Base-by-base conservation (phyloP, 1,140 invertebrate species). In the Stratiolaelaps scimitus region DNA sequence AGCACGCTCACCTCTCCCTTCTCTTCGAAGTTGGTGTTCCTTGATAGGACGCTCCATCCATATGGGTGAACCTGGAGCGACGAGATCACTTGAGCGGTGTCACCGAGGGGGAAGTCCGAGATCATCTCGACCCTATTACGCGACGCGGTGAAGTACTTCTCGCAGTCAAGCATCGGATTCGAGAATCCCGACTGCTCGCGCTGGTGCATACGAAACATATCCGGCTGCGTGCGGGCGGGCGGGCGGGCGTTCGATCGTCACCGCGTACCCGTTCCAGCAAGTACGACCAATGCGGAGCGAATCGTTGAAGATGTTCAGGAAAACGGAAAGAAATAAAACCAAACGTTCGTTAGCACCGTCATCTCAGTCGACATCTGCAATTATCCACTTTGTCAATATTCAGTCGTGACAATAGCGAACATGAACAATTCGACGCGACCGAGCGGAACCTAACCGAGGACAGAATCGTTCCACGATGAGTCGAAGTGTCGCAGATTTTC, bases 21-120 rank as follows among this genome's bases (percentile, higher is more conserved):
- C 73, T 92, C 88, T 72, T 88, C 84, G 68, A 82, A 82, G 70
- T 85, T 89, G 23, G 90, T 85, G 76, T 92, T 93, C 67, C 90
- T 80, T 34, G 88, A 89, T 28, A 92, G 74, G 13, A 86, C 85
- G 75, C 85, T 88, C 86, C 89, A 92, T 1, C 89, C 89, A 72
- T 90, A 84, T 5, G 91, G 91, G 78, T 95, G 90, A 68, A 95
- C 83, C 79, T 92, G 86, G 47, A 92, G 76, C 19, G 89, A 89
- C 69, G 87, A 86, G 70, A 94, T 88, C 65, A 90, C 85, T 76
- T 91, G 87, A 0, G 89, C 89, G 70, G 91, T 87, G 74, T 92
- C 87, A 1, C 82, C 82, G 29, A 79, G 76, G 0, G 89, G 89
- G 74, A 93, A 94, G 78, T 94, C 91, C 1, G 85, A 84, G 6